Conservation (phyloP, 2,113 vertebrate genomes). For the Petroica traversi region DNA sequence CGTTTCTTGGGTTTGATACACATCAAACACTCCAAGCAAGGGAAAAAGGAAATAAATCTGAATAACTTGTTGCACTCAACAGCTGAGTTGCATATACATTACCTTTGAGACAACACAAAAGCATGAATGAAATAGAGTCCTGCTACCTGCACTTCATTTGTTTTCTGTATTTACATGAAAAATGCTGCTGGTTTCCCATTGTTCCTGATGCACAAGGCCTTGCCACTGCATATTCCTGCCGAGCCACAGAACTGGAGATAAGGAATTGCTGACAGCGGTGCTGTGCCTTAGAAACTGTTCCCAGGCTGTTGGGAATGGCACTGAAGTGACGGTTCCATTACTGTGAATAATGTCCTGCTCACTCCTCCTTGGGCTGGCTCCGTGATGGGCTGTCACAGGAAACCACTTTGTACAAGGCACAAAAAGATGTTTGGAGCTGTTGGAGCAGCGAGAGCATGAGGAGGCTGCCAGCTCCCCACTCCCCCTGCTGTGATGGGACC, state of each 20-base stretch:
- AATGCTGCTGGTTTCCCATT: neutral
- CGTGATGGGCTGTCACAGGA: neutral
- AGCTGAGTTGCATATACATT: neutral
- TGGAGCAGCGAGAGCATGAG: neutral
- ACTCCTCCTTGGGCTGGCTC: neutral
- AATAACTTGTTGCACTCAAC: neutral
- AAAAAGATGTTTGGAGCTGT: neutral
- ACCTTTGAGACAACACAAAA: neutral
- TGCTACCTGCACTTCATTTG: neutral
- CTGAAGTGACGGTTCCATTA: neutral
- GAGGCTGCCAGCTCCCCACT: neutral
- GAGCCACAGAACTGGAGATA: neutral
- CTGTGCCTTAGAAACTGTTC: neutral
- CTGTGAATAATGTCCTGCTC: neutral
- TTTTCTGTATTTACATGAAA: neutral
- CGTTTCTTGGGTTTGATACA: neutral
- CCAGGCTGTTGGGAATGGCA: fast-evolving
- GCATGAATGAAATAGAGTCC: neutral
- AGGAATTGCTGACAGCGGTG: neutral
- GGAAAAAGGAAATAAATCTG: neutral
- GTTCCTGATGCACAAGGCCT: neutral
- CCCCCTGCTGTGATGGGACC: fast-evolving
- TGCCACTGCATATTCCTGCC: neutral
- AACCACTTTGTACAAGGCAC: neutral
- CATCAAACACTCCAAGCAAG: neutral